Evolutionary conservation across 2,113 vertebrate genomes (phyloP), one percentile per base, ranked within the genome.

Genomic region (Columba janthina): DNA sequence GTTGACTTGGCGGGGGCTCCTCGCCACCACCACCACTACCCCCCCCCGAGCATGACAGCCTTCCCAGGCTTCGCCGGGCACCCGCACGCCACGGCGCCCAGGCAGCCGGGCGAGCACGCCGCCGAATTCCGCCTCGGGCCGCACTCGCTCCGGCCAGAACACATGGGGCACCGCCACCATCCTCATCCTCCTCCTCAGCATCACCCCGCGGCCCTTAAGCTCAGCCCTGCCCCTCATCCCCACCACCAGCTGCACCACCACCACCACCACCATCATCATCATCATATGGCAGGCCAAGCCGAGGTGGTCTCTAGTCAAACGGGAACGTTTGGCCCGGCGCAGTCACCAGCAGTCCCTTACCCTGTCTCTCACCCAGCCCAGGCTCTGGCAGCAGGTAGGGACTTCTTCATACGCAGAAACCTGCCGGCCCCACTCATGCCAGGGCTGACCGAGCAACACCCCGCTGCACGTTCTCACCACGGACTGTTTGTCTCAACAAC

Each of bases 401-500:
- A 99, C 90, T 98, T 98, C 96, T 98, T 99, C 97, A 97, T 98
- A 97, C 94, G 97, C 97, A 98, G 98, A 98, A 98, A 99, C 97
- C 98, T 99, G 98, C 98, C 98, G 97, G 98, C 97, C 97, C 98
- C 98, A 98, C 97, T 98, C 97, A 98, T 98, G 98, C 98, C 98
- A 96, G 98, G 98, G 91, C 98, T 98, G 97, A 98, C 97, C 85
- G 98, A 98, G 96, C 98, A 98, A 97, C 97, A 97, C 97, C 95
- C 98, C 72, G 97, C 98, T 98, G 97, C 98, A 98, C 94, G 97
- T 98, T 99, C 99, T 99, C 99, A 99, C 97, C 98, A 98, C 97
- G 98, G 98, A 98, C 98, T 99, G 98, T 99, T 99, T 99, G 98
- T 99, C 98, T 99, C 99, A 97, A 99, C 99, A 99, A 99, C 99